A percentile compares a stretch with the other conserved stretches of the same genome.
These are phyloP conservation scores for Amphipoea oculea DNA, from an alignment of 2,888 invertebrate species.

Conservation along the genomic window DNA sequence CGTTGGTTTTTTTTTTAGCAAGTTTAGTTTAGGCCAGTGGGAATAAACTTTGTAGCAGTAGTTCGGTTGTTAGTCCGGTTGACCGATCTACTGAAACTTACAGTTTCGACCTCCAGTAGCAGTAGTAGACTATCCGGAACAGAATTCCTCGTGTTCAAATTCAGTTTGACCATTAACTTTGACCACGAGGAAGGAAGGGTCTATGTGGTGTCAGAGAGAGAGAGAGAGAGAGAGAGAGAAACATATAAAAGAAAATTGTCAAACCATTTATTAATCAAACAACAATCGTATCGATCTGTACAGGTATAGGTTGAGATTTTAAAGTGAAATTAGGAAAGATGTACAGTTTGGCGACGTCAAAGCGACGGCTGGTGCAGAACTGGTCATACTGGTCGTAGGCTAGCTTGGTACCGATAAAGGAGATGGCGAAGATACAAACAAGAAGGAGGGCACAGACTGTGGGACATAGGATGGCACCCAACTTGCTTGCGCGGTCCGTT, in stretches of 20 bases:
- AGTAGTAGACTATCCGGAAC: too few species aligned
- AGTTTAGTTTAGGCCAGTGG: too few species aligned
- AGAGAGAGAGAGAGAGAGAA: too few species aligned
- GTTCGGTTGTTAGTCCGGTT: too few species aligned
- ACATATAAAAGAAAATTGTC: neutral
- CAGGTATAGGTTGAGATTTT: slow-evolving; percentile 44
- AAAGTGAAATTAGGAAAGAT: slow-evolving; percentile 75
- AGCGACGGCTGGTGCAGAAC: slow-evolving; percentile 75
- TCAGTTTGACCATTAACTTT: too few species aligned
- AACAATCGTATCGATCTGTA: slow-evolving; percentile 19
- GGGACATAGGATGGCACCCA: slow-evolving; percentile 83
- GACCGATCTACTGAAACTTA: too few species aligned
- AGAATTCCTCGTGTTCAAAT: too few species aligned
- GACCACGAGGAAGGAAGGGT: too few species aligned
- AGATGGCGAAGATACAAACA: slow-evolving; percentile 76
- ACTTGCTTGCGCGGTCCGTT: slow-evolving; percentile 71
- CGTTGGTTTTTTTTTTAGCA: too few species aligned
- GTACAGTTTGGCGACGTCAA: slow-evolving; percentile 78
- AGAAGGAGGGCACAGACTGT: slow-evolving; percentile 81
- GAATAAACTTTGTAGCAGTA: too few species aligned
- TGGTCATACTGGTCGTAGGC: slow-evolving; percentile 82
- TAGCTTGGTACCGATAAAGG: slow-evolving; percentile 80
- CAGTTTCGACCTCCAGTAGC: too few species aligned
- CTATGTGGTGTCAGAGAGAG: neutral
- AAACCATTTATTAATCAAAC: slow-evolving; percentile 46